Conservation (phyloP, 2,797 vertebrate species). For the Rhinoraja longicauda region DNA sequence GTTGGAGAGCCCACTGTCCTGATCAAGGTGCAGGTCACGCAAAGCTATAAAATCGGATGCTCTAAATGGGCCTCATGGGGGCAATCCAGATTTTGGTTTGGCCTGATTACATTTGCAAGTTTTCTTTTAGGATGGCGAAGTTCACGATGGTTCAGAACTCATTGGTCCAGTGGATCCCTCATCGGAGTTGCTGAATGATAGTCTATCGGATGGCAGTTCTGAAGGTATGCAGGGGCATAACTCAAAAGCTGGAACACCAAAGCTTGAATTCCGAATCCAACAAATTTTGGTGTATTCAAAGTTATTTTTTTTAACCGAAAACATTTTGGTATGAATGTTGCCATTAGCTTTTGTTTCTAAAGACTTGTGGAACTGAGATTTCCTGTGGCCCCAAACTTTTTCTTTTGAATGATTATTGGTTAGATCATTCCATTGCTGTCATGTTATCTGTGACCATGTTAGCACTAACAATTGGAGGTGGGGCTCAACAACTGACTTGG, state of each 20-base stretch:
- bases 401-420: background rate
- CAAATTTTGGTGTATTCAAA: background rate
- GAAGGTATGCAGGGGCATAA: conserved; percentile 66
- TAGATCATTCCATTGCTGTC: background rate
- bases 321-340: background rate
- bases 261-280: background rate
- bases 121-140: conserved; percentile 75
- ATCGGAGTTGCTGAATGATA: conserved; percentile 72
- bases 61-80: background rate
- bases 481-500: background rate
- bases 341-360: background rate
- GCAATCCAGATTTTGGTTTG: background rate
- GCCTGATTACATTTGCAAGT: conserved; percentile 1
- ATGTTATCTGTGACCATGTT: background rate
- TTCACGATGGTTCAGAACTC: conserved; percentile 88
- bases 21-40: background rate
- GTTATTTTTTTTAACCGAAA: background rate
- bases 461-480: background rate
- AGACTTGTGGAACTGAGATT: background rate
- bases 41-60: background rate
- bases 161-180: conserved; percentile 85
- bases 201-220: conserved; percentile 79
- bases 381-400: background rate
- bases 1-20: background rate
- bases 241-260: background rate